Evolutionary conservation across 2,113 vertebrate species (phyloP).

Genomic region (Mellivora capensis): DNA sequence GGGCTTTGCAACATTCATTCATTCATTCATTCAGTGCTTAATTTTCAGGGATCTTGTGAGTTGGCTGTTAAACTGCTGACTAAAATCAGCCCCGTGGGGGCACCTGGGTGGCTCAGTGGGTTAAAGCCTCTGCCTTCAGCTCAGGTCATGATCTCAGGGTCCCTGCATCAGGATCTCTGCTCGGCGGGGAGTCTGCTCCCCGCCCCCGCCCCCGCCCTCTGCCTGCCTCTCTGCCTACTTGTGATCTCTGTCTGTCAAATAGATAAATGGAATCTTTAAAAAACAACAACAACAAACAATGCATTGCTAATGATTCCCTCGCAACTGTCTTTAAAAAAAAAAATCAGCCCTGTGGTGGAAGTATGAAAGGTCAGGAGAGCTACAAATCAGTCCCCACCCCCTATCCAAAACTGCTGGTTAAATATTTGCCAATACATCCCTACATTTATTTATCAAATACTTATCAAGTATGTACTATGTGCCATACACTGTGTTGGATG

Average conservation of each 20-base stretch:
- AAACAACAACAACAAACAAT: no score
- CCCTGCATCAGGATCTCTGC: no score
- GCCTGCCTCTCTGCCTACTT: no score
- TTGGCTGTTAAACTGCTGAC: not conserved
- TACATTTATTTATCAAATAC: not conserved
- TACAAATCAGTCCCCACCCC: not conserved
- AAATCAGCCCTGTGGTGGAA: not conserved
- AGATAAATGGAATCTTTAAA: no score
- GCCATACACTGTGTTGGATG: not conserved
- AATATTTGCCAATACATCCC: not conserved
- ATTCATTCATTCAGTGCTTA: not conserved
- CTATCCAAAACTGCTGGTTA: not conserved
- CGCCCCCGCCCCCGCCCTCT: no score
- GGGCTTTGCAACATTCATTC: not conserved
- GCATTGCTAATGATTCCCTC: no score
- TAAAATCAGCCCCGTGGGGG: not conserved
- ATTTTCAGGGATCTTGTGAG: not conserved
- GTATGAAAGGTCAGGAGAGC: not conserved
- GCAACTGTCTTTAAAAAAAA: no score
- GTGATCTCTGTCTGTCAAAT: no score
- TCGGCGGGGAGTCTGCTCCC: no score
- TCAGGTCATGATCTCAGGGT: no score
- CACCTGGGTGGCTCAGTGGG: no score
- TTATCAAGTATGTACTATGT: not conserved
- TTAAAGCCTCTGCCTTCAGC: no score